Conservation (phyloP, 2,113 vertebrate species). For the Puffinus mauretanicus region DNA sequence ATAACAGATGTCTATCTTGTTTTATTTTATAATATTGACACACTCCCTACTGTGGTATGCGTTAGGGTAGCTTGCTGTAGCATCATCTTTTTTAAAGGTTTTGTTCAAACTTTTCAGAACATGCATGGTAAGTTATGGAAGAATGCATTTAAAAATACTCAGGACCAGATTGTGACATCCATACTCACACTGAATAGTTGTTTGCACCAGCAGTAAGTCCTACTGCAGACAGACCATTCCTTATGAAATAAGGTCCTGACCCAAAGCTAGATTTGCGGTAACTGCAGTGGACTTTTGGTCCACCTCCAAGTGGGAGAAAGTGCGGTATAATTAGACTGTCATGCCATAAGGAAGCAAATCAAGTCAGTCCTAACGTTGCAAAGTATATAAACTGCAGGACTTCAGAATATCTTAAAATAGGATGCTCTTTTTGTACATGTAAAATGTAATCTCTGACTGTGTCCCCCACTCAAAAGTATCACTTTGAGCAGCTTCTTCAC, state of each 20-base stretch:
- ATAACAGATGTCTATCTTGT: conserved; percentile 41
- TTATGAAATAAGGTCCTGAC: conserved; percentile 10
- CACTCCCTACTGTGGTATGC: not conserved
- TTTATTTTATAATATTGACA: conserved; percentile 38
- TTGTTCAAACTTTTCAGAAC: not conserved
- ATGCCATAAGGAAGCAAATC: not conserved
- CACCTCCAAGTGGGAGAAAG: conserved; percentile 8
- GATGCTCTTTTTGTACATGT: not conserved
- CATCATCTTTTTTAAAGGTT: not conserved
- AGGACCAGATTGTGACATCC: not conserved
- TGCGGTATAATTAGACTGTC: not conserved
- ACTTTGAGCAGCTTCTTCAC: not conserved
- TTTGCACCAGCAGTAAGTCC: not conserved
- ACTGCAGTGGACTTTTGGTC: not conserved
- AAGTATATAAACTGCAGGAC: not conserved
- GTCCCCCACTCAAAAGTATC: not conserved
- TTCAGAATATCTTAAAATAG: not conserved
- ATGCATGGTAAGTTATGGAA: not conserved
- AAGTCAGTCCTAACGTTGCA: not conserved
- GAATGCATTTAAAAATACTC: not conserved
- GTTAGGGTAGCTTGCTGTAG: not conserved
- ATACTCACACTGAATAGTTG: not conserved
- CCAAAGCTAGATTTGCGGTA: not conserved
- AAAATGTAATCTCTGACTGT: not conserved
- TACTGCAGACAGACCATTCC: not conserved